phyloP scores from a whole-genome alignment of 2,888 invertebrate genomes.

The Zygaena filipendulae region DNA sequence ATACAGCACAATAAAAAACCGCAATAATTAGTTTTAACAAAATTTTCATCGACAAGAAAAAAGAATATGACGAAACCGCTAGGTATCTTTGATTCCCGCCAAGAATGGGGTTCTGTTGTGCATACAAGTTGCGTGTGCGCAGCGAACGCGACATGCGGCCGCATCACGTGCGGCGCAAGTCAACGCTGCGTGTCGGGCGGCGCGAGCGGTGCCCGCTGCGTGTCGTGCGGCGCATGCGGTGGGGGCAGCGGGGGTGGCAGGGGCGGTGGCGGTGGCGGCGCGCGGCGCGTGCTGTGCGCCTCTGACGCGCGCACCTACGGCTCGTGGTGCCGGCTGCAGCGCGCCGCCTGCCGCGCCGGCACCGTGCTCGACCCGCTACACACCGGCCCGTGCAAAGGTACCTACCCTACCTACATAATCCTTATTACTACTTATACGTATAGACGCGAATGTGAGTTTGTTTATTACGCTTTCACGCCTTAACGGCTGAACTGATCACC shows the following conservation, averaged over 20 bases:
- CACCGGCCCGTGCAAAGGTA: slow-evolving; percentile 72
- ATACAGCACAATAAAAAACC: too few species aligned
- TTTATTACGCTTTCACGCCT: too few species aligned
- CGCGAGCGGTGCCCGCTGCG: slow-evolving; percentile 49
- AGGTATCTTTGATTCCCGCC: too few species aligned
- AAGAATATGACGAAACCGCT: too few species aligned
- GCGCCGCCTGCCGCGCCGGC: slow-evolving; percentile 78
- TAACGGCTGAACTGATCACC: too few species aligned
- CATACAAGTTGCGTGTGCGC: too few species aligned
- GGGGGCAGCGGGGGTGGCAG: too few species aligned
- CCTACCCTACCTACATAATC: neutral
- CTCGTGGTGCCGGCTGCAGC: slow-evolving; percentile 84
- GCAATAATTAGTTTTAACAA: too few species aligned
- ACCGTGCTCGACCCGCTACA: slow-evolving; percentile 78
- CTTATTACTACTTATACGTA: neutral
- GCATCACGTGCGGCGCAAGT: slow-evolving; percentile 38
- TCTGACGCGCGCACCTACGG: slow-evolving; percentile 79
- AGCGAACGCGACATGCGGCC: slow-evolving; percentile 56
- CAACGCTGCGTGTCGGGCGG: slow-evolving; percentile 55
- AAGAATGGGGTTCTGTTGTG: too few species aligned
- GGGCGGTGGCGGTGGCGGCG: slow-evolving; percentile 28
- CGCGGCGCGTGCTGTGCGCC: slow-evolving; percentile 72
- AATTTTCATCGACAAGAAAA: too few species aligned
- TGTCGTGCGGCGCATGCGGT: slow-evolving; percentile 45
- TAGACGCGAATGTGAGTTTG: too few species aligned